These are phyloP conservation scores for Cheilosia impressa DNA, from an alignment of 2,888 invertebrate species.

Conservation along the genomic window DNA sequence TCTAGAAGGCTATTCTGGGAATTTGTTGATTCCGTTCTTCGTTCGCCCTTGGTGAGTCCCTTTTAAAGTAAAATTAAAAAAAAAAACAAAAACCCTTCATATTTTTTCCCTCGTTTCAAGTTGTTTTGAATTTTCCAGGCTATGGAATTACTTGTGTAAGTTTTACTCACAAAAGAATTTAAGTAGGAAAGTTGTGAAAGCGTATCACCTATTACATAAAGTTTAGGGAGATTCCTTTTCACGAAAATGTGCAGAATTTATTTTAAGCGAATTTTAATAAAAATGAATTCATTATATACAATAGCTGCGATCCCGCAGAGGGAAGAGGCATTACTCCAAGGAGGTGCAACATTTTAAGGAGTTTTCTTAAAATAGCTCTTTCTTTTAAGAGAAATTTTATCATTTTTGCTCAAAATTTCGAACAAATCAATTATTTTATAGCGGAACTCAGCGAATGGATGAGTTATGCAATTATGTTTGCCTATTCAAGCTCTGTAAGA, in stretches of 20 bases:
- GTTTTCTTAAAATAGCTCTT: not conserved
- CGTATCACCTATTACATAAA: constrained; percentile 50
- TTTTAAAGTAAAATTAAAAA: not conserved
- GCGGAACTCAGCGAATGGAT: no score
- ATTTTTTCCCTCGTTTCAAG: constrained; percentile 1
- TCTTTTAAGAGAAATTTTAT: no score
- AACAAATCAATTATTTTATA: no score
- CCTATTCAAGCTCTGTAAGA: no score
- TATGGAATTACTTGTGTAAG: constrained; percentile 59
- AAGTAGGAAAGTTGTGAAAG: constrained; percentile 48
- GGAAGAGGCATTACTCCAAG: not conserved
- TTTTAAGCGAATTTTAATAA: constrained; percentile 9
- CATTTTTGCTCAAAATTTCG: no score
- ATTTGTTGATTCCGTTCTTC: constrained; percentile 26
- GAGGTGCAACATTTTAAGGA: not conserved
- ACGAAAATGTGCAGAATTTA: constrained; percentile 26
- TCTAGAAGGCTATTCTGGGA: constrained; percentile 2
- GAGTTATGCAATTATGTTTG: no score
- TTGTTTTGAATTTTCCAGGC: constrained; percentile 61
- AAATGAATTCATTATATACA: not conserved
- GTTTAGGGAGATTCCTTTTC: constrained; percentile 28
- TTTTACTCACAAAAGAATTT: constrained; percentile 54
- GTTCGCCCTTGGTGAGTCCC: constrained; percentile 8
- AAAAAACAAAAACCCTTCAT: not conserved
- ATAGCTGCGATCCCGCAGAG: not conserved